Evolutionary conservation across 2,113 vertebrate species (phyloP).

Genomic region (Chrysemys picta): DNA sequence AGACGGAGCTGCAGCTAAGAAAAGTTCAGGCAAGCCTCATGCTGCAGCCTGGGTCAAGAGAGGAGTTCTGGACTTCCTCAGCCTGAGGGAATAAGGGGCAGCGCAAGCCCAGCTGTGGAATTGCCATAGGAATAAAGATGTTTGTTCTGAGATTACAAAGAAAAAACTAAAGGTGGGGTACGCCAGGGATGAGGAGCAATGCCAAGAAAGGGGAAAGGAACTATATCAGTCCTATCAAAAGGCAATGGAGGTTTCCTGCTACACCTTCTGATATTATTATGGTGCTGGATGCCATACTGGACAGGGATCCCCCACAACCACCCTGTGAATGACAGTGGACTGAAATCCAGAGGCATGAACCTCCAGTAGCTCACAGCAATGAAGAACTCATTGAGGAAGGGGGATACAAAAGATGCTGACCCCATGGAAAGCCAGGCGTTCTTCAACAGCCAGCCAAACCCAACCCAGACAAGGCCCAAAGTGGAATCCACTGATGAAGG

Average conservation of each 20-base stretch:
- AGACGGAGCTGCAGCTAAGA: not conserved
- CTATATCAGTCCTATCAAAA: not conserved
- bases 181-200: not conserved
- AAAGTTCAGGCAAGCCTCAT: not conserved
- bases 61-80: not conserved
- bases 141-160: not conserved
- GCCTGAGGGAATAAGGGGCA: not conserved
- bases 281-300: not conserved
- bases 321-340: not conserved
- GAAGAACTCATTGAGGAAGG: not conserved
- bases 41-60: not conserved
- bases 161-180: not conserved
- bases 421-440: not conserved
- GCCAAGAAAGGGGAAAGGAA: not conserved
- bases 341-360: no score
- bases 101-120: not conserved
- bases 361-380: not conserved
- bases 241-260: no score
- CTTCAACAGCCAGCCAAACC: not conserved
- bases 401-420: not conserved
- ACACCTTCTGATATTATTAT: no score
- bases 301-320: not conserved
- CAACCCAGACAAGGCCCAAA: not conserved
- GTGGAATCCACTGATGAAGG: not conserved
- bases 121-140: not conserved